Evolutionary conservation across 2,888 invertebrate genomes (phyloP).

Genomic region (Metalampra italica): DNA sequence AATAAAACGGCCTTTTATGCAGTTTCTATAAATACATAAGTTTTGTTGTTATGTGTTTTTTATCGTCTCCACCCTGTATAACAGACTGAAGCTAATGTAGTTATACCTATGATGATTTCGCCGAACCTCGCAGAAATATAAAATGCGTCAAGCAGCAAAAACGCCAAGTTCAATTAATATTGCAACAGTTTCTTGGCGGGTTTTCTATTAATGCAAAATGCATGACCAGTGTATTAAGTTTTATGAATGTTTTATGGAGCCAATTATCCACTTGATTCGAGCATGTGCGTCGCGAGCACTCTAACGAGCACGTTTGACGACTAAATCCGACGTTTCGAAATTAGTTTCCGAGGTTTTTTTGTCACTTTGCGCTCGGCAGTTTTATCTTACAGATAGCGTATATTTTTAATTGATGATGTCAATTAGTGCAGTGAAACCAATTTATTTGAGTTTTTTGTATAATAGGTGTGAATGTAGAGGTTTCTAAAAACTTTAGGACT

Average conservation of each 20-base stretch:
- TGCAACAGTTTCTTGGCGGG: neutral
- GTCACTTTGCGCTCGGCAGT: slow-evolving; percentile 2
- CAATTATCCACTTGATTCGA: slow-evolving; percentile 1
- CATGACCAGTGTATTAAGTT: slow-evolving; percentile 2
- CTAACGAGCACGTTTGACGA: slow-evolving; percentile 15
- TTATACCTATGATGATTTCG: too few relatives aligned
- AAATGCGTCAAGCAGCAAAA: neutral
- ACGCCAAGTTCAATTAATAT: neutral
- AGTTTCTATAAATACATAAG: too few relatives aligned
- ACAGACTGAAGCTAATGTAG: too few relatives aligned
- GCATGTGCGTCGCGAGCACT: neutral
- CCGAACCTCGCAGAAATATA: neutral
- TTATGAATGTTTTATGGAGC: slow-evolving; percentile 1
- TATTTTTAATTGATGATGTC: too few relatives aligned
- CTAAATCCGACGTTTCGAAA: slow-evolving; percentile 15
- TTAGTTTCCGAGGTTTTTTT: slow-evolving; percentile 6
- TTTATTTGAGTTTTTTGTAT: too few relatives aligned
- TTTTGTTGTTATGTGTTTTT: too few relatives aligned
- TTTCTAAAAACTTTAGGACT: too few relatives aligned
- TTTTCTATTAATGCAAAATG: neutral
- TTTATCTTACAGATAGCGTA: neutral
- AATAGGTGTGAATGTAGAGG: too few relatives aligned
- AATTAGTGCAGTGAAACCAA: too few relatives aligned
- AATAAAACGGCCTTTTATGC: too few relatives aligned
- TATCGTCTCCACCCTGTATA: too few relatives aligned